Conservation (phyloP, 2,888 invertebrate species). For the Mechanitis mazaeus region DNA sequence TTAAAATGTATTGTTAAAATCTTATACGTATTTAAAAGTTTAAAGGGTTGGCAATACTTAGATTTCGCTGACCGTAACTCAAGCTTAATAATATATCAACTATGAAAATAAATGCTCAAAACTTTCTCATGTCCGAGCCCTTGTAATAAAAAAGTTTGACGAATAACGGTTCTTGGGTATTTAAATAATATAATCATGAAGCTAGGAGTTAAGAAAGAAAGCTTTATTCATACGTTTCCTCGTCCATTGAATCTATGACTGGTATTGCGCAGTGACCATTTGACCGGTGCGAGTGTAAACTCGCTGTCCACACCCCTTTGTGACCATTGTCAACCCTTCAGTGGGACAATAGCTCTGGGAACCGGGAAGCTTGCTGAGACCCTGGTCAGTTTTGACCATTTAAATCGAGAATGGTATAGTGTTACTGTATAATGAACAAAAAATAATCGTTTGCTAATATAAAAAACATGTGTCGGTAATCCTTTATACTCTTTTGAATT, state of each 20-base stretch:
- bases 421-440: conserved; percentile 35
- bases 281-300: conserved; percentile 61
- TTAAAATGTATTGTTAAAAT: background rate
- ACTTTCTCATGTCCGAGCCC: conserved; percentile 66
- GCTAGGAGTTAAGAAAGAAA: conserved; percentile 56
- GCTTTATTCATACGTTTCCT: conserved; percentile 71
- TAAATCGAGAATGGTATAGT: conserved; percentile 51
- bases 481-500: too few relatives aligned
- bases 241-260: conserved; percentile 60
- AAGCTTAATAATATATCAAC: conserved; percentile 11
- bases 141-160: conserved; percentile 60
- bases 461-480: background rate
- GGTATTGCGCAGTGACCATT: conserved; percentile 67
- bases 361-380: conserved; percentile 60
- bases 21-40: background rate
- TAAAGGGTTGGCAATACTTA: background rate
- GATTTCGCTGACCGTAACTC: too few relatives aligned
- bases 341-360: conserved; percentile 63
- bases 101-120: conserved; percentile 26
- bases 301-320: conserved; percentile 73
- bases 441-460: conserved; percentile 18
- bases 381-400: conserved; percentile 51
- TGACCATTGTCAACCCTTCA: conserved; percentile 66
- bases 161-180: conserved; percentile 65
- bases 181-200: conserved; percentile 70